Conservation (phyloP, 2,888 invertebrate species). For the Andrena praecox region DNA sequence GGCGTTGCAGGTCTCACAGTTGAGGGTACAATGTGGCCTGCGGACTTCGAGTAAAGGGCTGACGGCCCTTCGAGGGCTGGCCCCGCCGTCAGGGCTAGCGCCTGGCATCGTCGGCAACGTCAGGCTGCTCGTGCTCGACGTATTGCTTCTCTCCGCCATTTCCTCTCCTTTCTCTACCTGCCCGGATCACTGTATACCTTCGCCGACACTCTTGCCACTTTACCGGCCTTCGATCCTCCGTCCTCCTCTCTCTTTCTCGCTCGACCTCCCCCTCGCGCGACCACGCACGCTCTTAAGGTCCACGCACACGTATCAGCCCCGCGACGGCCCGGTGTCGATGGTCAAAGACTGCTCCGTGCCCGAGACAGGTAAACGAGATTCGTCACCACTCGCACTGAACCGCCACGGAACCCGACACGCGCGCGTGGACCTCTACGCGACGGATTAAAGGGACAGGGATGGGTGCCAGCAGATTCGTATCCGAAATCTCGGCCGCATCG, state of each 20-base stretch:
- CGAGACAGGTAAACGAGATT: too few species aligned
- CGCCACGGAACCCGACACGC: too few species aligned
- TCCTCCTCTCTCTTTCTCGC: neutral
- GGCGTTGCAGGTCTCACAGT: constrained; percentile 90
- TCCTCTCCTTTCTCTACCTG: constrained; percentile 24
- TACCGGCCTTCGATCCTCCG: constrained; percentile 16
- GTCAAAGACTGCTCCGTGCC: too few species aligned
- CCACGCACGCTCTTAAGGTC: neutral
- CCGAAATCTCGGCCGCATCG: constrained; percentile 1
- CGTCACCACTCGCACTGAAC: too few species aligned
- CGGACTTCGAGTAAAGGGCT: constrained; percentile 90
- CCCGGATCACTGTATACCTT: constrained; percentile 22
- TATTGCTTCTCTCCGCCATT: constrained; percentile 81
- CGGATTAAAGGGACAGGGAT: neutral
- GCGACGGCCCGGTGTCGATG: too few species aligned
- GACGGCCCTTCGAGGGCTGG: constrained; percentile 88
- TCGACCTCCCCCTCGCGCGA: neutral
- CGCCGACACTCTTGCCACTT: constrained; percentile 27
- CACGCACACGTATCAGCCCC: too few species aligned
- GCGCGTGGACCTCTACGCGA: neutral
- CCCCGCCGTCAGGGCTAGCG: constrained; percentile 81
- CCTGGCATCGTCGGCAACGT: constrained; percentile 81
- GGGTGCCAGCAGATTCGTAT: neutral
- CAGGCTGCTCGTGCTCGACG: constrained; percentile 81
- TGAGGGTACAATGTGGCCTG: constrained; percentile 90